Evolutionary conservation across 2,113 vertebrate species (phyloP).

Genomic region (Antechinus flavipes): DNA sequence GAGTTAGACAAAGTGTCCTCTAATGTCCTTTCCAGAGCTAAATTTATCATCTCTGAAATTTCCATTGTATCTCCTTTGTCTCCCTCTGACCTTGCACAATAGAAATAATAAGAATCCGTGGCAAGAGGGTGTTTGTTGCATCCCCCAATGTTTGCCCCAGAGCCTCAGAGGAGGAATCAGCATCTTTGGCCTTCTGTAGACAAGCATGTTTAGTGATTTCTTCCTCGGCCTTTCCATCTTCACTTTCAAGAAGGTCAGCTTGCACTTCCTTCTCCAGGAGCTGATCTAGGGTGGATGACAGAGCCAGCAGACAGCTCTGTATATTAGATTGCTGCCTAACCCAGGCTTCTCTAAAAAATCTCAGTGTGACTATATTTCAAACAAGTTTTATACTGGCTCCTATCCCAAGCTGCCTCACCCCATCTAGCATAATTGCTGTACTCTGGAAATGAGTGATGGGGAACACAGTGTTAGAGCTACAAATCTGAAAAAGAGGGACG

Average conservation of each 20-base stretch:
- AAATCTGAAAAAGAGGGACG: not conserved
- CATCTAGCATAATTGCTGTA: not conserved
- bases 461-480: not conserved
- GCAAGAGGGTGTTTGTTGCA: not conserved
- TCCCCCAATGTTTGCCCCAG: not conserved
- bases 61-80: not conserved
- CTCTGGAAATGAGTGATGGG: constrained; percentile 4
- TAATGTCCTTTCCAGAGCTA: not conserved
- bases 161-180: not conserved
- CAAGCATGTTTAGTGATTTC: not conserved
- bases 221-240: not conserved
- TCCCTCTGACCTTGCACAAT: not conserved
- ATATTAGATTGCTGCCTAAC: not conserved
- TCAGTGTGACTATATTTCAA: not conserved
- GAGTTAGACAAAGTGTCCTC: not conserved
- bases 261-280: not conserved
- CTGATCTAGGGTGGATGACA: not conserved
- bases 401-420: not conserved
- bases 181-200: not conserved
- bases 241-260: not conserved
- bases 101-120: not conserved
- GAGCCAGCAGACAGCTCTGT: not conserved
- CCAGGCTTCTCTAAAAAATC: not conserved
- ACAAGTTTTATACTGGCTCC: not conserved
- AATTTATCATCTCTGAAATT: not conserved